A percentile compares a stretch with the other conserved stretches of the same genome.
phyloP scores from a whole-genome alignment of 2,888 invertebrate genomes.

The Anthrax anthrax region DNA sequence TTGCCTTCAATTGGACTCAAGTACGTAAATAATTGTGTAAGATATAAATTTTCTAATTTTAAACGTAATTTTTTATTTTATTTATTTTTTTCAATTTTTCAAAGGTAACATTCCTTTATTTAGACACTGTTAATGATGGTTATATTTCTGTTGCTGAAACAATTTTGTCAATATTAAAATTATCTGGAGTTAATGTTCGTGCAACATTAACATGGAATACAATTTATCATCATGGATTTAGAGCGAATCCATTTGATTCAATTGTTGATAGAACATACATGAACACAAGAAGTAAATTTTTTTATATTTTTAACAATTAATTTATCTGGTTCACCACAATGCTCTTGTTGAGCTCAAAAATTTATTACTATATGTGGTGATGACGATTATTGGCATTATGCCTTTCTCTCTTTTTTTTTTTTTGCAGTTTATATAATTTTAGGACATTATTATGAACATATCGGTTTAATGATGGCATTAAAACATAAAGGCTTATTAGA shows the following conservation, averaged over 20 bases:
- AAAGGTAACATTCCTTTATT: conserved; percentile 70
- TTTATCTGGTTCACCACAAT: too few species aligned
- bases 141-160: conserved; percentile 66
- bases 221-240: conserved; percentile 69
- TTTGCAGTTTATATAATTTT: conserved; percentile 82
- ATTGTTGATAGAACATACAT: conserved; percentile 68
- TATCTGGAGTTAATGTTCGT: conserved; percentile 56
- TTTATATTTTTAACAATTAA: too few species aligned
- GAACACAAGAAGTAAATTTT: conserved; percentile 84
- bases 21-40: too few species aligned
- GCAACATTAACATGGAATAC: conserved; percentile 48
- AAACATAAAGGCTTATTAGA: conserved; percentile 68
- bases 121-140: conserved; percentile 60
- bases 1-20: conserved; percentile 80
- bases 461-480: conserved; percentile 78
- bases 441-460: conserved; percentile 80
- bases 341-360: too few species aligned
- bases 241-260: conserved; percentile 70
- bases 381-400: too few species aligned
- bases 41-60: too few species aligned
- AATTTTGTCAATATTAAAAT: conserved; percentile 54
- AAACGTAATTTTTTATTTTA: background rate
- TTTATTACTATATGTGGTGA: too few species aligned
- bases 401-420: too few species aligned
- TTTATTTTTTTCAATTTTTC: background rate